Evolutionary conservation across 2,888 invertebrate genomes (phyloP).

Genomic region (Copidosoma aretas): DNA sequence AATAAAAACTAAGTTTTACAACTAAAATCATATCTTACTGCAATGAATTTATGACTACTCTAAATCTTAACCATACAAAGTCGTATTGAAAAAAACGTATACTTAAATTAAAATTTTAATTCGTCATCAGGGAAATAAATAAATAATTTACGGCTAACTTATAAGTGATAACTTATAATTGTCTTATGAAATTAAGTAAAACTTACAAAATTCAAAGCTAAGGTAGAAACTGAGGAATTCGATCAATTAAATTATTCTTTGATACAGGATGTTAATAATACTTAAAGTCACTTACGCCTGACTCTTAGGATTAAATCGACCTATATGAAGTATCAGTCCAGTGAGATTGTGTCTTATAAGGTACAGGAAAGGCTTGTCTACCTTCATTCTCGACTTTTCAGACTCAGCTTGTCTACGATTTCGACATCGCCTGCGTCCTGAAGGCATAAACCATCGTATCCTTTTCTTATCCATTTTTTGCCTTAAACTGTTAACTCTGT

Average conservation of each 20-base stretch:
- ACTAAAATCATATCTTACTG: conserved; percentile 36
- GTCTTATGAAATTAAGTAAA: conserved; percentile 22
- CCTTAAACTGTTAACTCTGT: conserved; percentile 22
- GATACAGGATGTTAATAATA: conserved; percentile 39
- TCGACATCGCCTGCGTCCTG: conserved; percentile 21
- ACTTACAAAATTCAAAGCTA: conserved; percentile 26
- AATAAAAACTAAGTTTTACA: conserved; percentile 28
- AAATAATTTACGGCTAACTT: conserved; percentile 39
- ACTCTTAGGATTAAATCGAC: conserved; percentile 84
- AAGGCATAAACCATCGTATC: conserved; percentile 22
- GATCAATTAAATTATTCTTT: conserved; percentile 41
- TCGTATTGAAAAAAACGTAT: conserved; percentile 37
- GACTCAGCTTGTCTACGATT: conserved; percentile 28
- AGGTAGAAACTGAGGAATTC: conserved; percentile 27
- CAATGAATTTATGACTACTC: conserved; percentile 37
- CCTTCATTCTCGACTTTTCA: conserved; percentile 76
- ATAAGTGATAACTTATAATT: conserved; percentile 19
- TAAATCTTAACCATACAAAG: conserved; percentile 17
- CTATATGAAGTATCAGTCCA: conserved; percentile 88
- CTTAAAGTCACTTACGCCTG: conserved; percentile 67
- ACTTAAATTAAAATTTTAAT: conserved; percentile 24
- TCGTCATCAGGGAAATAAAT: conserved; percentile 35
- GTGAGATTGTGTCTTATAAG: conserved; percentile 90
- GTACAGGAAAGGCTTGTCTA: conserved; percentile 88
- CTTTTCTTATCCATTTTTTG: conserved; percentile 31